These are phyloP conservation scores for Machaerirhynchus nigripectus DNA, from an alignment of 2,113 vertebrate species.

Conservation along the genomic window DNA sequence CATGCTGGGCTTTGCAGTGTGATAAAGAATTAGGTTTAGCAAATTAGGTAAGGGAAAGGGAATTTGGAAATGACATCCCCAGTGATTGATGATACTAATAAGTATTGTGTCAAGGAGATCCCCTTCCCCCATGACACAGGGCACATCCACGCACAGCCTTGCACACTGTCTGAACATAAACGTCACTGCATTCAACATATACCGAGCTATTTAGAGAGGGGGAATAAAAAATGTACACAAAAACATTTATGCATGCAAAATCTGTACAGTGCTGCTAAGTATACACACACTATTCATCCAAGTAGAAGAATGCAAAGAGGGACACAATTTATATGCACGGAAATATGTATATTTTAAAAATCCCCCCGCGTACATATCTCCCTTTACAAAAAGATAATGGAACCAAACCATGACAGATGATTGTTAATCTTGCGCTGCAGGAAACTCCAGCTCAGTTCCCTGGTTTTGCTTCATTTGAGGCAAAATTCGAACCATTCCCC, in stretches of 20 bases:
- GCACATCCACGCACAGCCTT: background rate
- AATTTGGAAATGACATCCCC: constrained; percentile 64
- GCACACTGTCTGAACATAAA: background rate
- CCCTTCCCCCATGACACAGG: background rate
- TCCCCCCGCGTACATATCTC: background rate
- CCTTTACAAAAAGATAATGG: constrained; percentile 1
- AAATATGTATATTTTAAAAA: constrained; percentile 12
- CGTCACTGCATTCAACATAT: background rate
- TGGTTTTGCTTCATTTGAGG: constrained; percentile 24
- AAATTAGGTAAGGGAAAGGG: constrained; percentile 68
- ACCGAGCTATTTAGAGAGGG: background rate
- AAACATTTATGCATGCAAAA: background rate
- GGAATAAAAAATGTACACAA: background rate
- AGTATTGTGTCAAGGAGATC: constrained; percentile 38
- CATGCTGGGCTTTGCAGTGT: constrained; percentile 49
- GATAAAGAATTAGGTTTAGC: constrained; percentile 71
- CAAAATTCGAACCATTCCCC: background rate
- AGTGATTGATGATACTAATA: constrained; percentile 70
- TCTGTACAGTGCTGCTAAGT: background rate
- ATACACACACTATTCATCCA: background rate
- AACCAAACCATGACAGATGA: constrained; percentile 28
- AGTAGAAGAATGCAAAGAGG: background rate
- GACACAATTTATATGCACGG: background rate
- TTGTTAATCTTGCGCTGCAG: constrained; percentile 35
- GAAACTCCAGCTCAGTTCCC: constrained; percentile 6